Base-by-base conservation (phyloP, 2,113 vertebrate genomes). In the Etheostoma spectabile region DNA sequence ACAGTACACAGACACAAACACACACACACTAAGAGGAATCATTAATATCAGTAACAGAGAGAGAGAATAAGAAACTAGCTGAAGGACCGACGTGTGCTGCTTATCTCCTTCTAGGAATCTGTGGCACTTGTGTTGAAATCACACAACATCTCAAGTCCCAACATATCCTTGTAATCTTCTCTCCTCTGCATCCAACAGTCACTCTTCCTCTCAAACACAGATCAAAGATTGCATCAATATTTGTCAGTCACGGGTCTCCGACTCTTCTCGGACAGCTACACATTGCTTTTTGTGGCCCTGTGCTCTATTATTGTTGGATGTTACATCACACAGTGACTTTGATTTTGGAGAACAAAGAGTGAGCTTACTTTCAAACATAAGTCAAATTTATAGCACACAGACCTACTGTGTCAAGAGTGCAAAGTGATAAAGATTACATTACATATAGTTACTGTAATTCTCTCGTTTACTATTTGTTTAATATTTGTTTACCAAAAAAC, bases 191-290 rank as follows among this genome's bases (percentile, higher is more conserved):
- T 64, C 42, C 42, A 55, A 49, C 57, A 27, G 35, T 24, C 38
- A 52, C n/a, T 46, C 46, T 77, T 82, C 72, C 73, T 73, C 65
- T 72, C 77, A 57, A 86, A 48, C 68, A 27, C 77, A 22, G 72
- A 90, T 91, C 88, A 92, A 90, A 91, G 79, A 3, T 74, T 85
- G 52, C 63, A 65, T 88, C 90, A 92, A 92, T 90, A 90, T 92
- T 91, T 88, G 80, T 79, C 70, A 76, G 74, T 55, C 79, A 14
- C 62, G n/a, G 77, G 81, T 65, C 48, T 87, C 68, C 55, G 33
- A 24, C 48, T 53, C 70, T 79, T 80, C 65, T 61, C 8, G 18
- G 77, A 59, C 67, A 56, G 19, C 64, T 64, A 22, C 69, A 45
- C 78, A 2, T 35, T 55, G 82, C 86, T 90, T 86, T 80, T 67